These are phyloP conservation scores for Epinephelus cyanopodus DNA, from an alignment of 2,113 vertebrate species.

Conservation along the genomic window DNA sequence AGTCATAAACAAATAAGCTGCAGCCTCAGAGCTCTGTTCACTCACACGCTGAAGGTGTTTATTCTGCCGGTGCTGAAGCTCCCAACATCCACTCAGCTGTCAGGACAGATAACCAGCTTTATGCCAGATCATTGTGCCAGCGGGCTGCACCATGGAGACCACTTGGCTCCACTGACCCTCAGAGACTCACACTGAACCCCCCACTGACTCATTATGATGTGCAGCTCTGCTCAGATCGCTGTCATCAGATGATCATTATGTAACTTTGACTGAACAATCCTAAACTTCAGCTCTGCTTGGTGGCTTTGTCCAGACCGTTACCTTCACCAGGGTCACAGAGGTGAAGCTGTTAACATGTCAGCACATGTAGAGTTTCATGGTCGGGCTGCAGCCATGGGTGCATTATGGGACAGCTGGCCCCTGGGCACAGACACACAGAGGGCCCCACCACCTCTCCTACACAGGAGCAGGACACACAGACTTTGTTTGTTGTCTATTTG, in stretches of 20 bases:
- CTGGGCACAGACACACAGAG: too few relatives aligned
- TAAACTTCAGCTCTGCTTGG: not conserved
- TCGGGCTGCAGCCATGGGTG: not conserved
- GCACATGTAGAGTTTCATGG: too few relatives aligned
- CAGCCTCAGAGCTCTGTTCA: not conserved
- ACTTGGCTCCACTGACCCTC: slow-evolving; percentile 26
- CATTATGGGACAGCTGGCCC: too few relatives aligned
- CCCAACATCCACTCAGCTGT: slow-evolving; percentile 20
- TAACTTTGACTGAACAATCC: not conserved
- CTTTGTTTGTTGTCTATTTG: too few relatives aligned
- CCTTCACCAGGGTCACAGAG: too few relatives aligned
- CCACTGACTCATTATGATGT: not conserved
- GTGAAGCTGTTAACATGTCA: too few relatives aligned
- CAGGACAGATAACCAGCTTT: slow-evolving; percentile 26
- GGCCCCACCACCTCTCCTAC: too few relatives aligned
- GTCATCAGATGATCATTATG: not conserved
- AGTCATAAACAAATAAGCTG: not conserved
- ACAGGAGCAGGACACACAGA: too few relatives aligned
- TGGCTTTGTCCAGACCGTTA: too few relatives aligned
- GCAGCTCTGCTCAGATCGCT: not conserved
- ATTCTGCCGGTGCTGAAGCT: slow-evolving; percentile 3
- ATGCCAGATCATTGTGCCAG: slow-evolving; percentile 38
- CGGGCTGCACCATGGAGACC: slow-evolving; percentile 40
- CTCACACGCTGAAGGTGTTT: slow-evolving; percentile 5
- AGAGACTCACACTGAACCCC: slow-evolving; percentile 2